Evolutionary conservation across 2,888 invertebrate species (phyloP), one percentile per base, ranked within the genome.

Genomic region (Syritta pipiens): DNA sequence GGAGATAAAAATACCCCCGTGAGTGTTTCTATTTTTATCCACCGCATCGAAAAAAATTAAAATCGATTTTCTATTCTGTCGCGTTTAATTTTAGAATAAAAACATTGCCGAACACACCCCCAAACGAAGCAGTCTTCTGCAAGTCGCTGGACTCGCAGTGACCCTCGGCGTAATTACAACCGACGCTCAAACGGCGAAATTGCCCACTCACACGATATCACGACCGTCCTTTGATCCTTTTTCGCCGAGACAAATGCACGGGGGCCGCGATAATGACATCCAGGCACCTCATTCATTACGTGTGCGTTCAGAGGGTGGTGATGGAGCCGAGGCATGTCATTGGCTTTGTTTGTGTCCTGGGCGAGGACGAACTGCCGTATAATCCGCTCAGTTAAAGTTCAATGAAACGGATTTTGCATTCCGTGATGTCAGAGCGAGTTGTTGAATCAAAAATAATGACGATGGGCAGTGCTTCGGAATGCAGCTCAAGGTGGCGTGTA

Each of bases 191-290:
- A 65, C 42, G 30, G 51, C 20, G 35, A 76, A 76, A 69, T 76
- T 76, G 30, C 69, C 69, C 71, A 69, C 49, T 63, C 44, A 57
- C 76, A 71, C 76, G 76, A 51, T 63, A 76, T 51, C 57, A 46
- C 46, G 59, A 35, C 48, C 57, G 37, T 26, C 37, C 26, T 35
- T 12, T 30, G 30, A 49, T 49, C 65, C 57, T 57, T 72, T 32
- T 17, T n/a, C n/a, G n/a, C n/a, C n/a, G n/a, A 14, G 49, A 59
- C 17, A 19, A 35, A 42, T 67, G 59, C 59, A 74, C 57, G 46
- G 28, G 60, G 44, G 22, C 20, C 37, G 19, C 32, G 60, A n/a
- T 28, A 62, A 62, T 60, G 60, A 10, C 32, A 10, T 28, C 7
- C 26, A 32, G 44, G 30, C 60, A 76, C 55, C 42, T 40, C 32